Evolutionary conservation across 2,888 invertebrate species (phyloP).

Genomic region (Nephrotoma appendiculata): DNA sequence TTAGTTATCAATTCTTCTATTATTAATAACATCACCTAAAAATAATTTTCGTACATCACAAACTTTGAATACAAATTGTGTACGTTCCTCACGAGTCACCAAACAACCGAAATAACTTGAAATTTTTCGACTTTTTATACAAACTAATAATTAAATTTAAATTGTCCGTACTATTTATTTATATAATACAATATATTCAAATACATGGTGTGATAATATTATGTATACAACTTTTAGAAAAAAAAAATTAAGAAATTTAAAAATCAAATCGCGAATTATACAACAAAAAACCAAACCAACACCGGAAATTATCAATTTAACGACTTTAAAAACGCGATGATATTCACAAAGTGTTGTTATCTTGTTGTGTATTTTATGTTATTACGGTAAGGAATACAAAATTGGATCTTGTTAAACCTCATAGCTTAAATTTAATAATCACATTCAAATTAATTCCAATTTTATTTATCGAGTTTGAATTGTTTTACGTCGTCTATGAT

Average conservation of each 20-base stretch:
- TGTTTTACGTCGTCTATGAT: too few relatives aligned
- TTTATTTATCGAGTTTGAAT: too few relatives aligned
- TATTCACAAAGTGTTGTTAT: neutral
- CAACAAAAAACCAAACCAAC: neutral
- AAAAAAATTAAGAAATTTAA: neutral
- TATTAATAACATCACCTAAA: neutral
- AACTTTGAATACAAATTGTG: neutral
- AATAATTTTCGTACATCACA: neutral
- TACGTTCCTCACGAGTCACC: too few relatives aligned
- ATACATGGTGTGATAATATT: neutral
- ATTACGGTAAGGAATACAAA: neutral
- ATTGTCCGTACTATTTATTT: too few relatives aligned
- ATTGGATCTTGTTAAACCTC: neutral
- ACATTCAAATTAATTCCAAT: neutral
- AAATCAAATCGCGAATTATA: neutral
- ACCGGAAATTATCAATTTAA: neutral
- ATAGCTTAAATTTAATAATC: neutral
- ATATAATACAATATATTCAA: neutral
- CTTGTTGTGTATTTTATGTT: neutral
- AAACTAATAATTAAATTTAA: too few relatives aligned
- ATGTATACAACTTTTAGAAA: neutral
- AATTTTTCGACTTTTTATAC: too few relatives aligned
- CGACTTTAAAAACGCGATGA: neutral
- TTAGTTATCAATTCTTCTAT: neutral
- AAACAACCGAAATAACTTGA: neutral